These are phyloP conservation scores for Lophius americanus DNA, from an alignment of 2,797 vertebrate genomes.

Conservation along the genomic window DNA sequence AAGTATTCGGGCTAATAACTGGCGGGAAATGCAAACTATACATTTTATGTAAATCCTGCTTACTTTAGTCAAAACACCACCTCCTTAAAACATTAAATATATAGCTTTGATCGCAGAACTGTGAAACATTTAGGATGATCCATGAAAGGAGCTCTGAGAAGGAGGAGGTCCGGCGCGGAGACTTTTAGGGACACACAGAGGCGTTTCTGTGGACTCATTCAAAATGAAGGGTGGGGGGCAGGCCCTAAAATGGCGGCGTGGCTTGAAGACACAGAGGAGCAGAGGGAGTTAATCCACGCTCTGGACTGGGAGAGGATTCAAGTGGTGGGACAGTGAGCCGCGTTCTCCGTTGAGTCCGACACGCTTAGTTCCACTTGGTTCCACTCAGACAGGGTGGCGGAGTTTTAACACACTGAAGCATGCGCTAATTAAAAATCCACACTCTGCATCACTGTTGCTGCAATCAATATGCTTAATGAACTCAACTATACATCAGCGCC, in stretches of 20 bases:
- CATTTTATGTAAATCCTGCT: background rate
- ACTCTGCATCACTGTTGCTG: slow-evolving; percentile 61
- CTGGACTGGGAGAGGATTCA: slow-evolving; percentile 27
- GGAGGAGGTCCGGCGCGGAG: background rate
- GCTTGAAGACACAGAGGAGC: slow-evolving; percentile 30
- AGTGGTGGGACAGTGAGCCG: slow-evolving; percentile 36
- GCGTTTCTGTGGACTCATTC: slow-evolving; percentile 39
- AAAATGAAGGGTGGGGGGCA: slow-evolving; percentile 58
- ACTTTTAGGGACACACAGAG: slow-evolving; percentile 34
- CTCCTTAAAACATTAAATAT: slow-evolving; percentile 30
- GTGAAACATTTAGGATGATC: slow-evolving; percentile 79
- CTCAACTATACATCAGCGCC: slow-evolving; percentile 75
- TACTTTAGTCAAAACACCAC: slow-evolving; percentile 22
- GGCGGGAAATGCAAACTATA: background rate
- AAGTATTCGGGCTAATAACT: background rate
- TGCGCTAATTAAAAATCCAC: slow-evolving; percentile 83
- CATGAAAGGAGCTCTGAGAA: slow-evolving; percentile 65
- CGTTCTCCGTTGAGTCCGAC: slow-evolving; percentile 41
- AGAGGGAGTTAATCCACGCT: slow-evolving; percentile 47
- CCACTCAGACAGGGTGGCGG: slow-evolving; percentile 70
- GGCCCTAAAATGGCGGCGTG: slow-evolving; percentile 63
- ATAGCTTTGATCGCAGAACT: slow-evolving; percentile 73
- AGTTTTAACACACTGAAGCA: slow-evolving; percentile 80
- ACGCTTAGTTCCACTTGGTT: slow-evolving; percentile 79
- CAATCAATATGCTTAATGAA: slow-evolving; percentile 82